Evolutionary conservation across 2,888 invertebrate species (phyloP).

Genomic region (Argyra leucocephala): DNA sequence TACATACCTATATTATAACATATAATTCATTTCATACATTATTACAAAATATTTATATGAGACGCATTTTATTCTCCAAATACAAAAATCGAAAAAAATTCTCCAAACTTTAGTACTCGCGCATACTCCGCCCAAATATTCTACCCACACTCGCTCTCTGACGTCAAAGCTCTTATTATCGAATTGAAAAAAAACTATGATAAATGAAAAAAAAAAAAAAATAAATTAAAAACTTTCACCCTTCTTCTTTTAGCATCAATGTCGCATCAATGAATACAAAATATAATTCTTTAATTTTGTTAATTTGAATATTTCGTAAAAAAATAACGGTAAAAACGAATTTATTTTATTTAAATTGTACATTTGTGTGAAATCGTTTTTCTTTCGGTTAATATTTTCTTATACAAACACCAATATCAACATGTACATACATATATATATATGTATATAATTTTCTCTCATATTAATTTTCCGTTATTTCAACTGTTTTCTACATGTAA

Average conservation of each 20-base stretch:
- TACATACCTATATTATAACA: too few species aligned
- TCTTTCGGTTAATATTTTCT: background rate
- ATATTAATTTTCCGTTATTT: background rate
- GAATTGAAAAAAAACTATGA: background rate
- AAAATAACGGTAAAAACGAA: background rate
- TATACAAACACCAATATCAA: background rate
- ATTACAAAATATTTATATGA: too few species aligned
- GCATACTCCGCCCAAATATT: background rate
- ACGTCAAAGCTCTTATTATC: conserved; percentile 3
- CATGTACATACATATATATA: background rate
- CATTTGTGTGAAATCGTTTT: background rate
- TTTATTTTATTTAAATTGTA: too few species aligned
- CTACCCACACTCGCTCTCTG: conserved; percentile 8
- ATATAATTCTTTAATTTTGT: too few species aligned
- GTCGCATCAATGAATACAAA: too few species aligned
- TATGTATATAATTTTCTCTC: background rate
- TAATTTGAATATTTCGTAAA: background rate
- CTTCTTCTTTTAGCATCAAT: too few species aligned
- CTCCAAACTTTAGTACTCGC: background rate
- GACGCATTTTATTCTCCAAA: background rate
- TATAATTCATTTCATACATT: too few species aligned
- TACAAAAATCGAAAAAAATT: background rate
- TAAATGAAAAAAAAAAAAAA: background rate
- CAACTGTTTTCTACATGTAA: too few species aligned
- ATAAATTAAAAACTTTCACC: background rate